phyloP scores from a whole-genome alignment of 2,888 invertebrate genomes.

The Masnerella sp. region DNA sequence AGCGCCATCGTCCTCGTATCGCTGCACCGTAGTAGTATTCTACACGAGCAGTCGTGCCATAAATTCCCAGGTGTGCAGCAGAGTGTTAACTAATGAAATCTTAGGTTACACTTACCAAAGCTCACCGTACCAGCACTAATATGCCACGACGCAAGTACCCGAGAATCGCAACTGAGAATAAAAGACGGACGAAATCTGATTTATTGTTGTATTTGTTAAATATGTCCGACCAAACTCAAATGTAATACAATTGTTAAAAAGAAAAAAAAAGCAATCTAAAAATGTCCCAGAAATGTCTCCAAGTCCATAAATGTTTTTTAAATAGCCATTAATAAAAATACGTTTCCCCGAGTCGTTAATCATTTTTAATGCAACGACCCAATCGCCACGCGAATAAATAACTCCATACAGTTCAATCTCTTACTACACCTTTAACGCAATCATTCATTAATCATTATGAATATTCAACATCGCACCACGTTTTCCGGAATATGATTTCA shows the following conservation, averaged over 20 bases:
- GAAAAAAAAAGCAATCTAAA: no score
- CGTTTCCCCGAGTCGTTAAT: constrained; percentile 27
- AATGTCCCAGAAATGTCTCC: constrained; percentile 14
- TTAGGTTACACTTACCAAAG: constrained; percentile 64
- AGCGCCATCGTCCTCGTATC: constrained; percentile 32
- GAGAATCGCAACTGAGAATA: constrained; percentile 23
- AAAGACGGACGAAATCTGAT: constrained; percentile 38
- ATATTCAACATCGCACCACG: constrained; percentile 31
- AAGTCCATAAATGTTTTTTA: constrained; percentile 26
- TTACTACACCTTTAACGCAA: constrained; percentile 29
- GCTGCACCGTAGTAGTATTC: constrained; percentile 46
- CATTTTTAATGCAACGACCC: constrained; percentile 33
- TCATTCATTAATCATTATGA: constrained; percentile 42
- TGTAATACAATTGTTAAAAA: no score
- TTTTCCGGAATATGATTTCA: constrained; percentile 25
- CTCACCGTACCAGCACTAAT: constrained; percentile 60
- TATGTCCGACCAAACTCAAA: background rate
- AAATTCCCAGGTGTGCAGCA: constrained; percentile 62
- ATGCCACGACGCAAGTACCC: constrained; percentile 48
- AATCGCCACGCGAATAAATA: constrained; percentile 25
- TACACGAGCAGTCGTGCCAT: constrained; percentile 55
- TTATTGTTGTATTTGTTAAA: constrained; percentile 12
- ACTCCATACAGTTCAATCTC: constrained; percentile 30
- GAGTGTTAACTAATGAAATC: constrained; percentile 66
- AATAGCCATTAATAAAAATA: constrained; percentile 33